phyloP scores from a whole-genome alignment of 2,797 vertebrate genomes.

The Eulemur coronatus region DNA sequence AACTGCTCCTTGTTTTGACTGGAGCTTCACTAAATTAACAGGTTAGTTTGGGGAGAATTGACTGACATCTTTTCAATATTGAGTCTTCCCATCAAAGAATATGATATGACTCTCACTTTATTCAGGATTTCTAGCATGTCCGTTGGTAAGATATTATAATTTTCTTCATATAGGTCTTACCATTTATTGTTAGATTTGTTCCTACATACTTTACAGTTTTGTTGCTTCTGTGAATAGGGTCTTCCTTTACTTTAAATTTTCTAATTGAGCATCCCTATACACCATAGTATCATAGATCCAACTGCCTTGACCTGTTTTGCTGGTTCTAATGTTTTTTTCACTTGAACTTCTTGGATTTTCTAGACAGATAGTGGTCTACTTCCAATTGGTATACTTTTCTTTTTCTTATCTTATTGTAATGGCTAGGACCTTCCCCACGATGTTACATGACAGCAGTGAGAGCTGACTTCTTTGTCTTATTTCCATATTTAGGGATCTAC shows the following conservation, averaged over 20 bases:
- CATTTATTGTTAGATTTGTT: not conserved
- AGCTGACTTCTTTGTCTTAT: not conserved
- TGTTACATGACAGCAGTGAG: not conserved
- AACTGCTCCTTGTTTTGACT: not conserved
- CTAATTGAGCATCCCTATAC: not conserved
- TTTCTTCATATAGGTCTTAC: not conserved
- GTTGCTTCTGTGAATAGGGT: not conserved
- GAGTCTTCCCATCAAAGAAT: constrained; percentile 16
- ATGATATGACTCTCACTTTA: not conserved
- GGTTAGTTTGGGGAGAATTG: not conserved
- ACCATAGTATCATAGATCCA: not conserved
- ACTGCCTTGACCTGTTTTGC: not conserved
- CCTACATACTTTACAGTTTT: not conserved
- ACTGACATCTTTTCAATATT: not conserved
- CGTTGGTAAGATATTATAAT: not conserved
- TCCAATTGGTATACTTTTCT: not conserved
- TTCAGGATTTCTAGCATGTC: not conserved
- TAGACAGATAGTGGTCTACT: not conserved
- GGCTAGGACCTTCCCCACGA: not conserved
- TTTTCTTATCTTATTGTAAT: not conserved
- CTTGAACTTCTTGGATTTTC: not conserved
- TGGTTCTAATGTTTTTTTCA: not conserved
- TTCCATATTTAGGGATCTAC: not conserved
- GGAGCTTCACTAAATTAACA: not conserved
- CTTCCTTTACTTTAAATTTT: not conserved